phyloP scores from a whole-genome alignment of 2,797 vertebrate genomes.

The Hydrolagus colliei region DNA sequence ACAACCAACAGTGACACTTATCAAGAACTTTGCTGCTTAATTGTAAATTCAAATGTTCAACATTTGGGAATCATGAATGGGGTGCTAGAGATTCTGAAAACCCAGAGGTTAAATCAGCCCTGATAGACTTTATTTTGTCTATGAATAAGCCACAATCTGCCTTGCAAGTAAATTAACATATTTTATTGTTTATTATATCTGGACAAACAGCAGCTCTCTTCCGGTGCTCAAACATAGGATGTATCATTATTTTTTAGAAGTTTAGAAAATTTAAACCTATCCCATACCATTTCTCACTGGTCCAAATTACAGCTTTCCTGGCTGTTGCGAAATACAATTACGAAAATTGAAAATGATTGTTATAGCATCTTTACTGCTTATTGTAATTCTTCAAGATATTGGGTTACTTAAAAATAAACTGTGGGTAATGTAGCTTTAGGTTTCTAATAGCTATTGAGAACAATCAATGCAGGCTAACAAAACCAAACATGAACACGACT shows the following conservation, averaged over 20 bases:
- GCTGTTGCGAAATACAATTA: background rate
- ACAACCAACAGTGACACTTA: background rate
- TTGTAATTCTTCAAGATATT: conserved; percentile 5
- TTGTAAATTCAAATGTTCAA: conserved; percentile 5
- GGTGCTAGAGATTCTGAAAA: background rate
- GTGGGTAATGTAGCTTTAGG: background rate
- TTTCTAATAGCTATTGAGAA: background rate
- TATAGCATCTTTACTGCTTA: background rate
- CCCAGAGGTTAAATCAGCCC: background rate
- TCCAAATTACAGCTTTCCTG: background rate
- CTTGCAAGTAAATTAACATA: background rate
- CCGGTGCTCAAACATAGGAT: background rate
- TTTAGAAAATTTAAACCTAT: no score
- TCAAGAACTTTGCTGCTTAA: background rate
- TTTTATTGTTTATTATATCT: background rate
- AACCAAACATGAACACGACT: background rate
- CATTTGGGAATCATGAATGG: background rate
- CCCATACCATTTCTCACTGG: background rate
- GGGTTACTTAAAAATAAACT: background rate
- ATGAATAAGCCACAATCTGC: background rate
- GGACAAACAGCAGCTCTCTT: background rate
- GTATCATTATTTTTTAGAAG: background rate
- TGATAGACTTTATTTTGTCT: background rate
- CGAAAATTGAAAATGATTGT: background rate
- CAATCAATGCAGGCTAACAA: background rate